phyloP scores from a whole-genome alignment of 1,140 invertebrate genomes.

The Drosophila bifasciata region DNA sequence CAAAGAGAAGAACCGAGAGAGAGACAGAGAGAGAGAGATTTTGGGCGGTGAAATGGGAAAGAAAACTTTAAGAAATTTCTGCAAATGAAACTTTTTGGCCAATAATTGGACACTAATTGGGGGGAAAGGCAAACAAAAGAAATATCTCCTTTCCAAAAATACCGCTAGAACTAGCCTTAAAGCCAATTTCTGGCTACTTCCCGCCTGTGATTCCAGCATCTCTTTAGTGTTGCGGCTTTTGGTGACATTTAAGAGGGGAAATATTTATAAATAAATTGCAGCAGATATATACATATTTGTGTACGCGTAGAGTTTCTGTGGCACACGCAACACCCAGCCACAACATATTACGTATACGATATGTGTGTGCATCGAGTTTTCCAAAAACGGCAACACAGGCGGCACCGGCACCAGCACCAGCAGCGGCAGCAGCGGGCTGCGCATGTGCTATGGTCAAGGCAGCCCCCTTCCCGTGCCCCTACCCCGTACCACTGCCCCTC shows the following conservation, averaged over 20 bases:
- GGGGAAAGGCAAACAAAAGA: background rate
- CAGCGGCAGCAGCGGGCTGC: slow-evolving; percentile 13
- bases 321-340: slow-evolving; percentile 42
- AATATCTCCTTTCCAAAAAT: background rate
- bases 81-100: background rate
- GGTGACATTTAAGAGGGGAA: slow-evolving; percentile 58
- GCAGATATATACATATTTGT: slow-evolving; percentile 56
- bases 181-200: background rate
- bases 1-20: too few species aligned
- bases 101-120: too few species aligned
- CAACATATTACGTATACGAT: slow-evolving; percentile 75
- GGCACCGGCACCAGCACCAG: background rate
- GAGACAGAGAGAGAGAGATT: background rate
- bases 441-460: slow-evolving; percentile 76
- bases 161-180: slow-evolving; percentile 8
- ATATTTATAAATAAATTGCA: slow-evolving; percentile 76
- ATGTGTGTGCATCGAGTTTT: slow-evolving; percentile 41
- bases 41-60: slow-evolving; percentile 3
- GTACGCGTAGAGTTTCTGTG: slow-evolving; percentile 9
- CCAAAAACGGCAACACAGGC: slow-evolving; percentile 62
- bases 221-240: background rate
- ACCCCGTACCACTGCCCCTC: background rate
- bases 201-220: slow-evolving; percentile 23
- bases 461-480: background rate
- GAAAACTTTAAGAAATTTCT: background rate